These are phyloP conservation scores for Epinephelus moara DNA, from an alignment of 2,113 vertebrate genomes.

Conservation along the genomic window DNA sequence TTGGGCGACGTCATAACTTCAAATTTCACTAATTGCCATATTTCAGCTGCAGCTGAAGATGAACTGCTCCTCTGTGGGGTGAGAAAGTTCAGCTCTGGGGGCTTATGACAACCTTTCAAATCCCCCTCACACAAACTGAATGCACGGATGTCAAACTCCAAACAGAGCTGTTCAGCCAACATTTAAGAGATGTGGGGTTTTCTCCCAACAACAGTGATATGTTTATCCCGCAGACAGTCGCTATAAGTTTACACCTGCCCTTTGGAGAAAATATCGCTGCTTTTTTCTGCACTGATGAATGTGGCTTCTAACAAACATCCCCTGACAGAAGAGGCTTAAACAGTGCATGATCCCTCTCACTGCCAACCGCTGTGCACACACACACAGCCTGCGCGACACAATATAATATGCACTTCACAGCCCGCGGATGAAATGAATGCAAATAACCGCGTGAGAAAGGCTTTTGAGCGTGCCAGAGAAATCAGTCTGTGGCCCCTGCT, in stretches of 20 bases:
- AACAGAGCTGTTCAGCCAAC: slow-evolving; percentile 28
- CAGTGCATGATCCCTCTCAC: slow-evolving; percentile 54
- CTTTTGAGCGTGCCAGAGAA: slow-evolving; percentile 52
- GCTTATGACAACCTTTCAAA: slow-evolving; percentile 6
- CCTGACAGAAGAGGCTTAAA: slow-evolving; percentile 63
- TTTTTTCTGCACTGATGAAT: slow-evolving; percentile 70
- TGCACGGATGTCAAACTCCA: slow-evolving; percentile 7
- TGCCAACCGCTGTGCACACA: background rate
- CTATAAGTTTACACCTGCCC: slow-evolving; percentile 60
- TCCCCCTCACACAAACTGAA: slow-evolving; percentile 5
- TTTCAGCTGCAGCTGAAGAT: background rate
- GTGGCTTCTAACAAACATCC: slow-evolving; percentile 60
- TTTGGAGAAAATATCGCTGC: slow-evolving; percentile 54
- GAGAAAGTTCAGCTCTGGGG: background rate
- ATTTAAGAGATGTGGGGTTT: slow-evolving; percentile 38
- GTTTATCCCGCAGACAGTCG: slow-evolving; percentile 46
- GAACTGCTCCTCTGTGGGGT: background rate
- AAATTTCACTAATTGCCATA: background rate
- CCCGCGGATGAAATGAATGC: slow-evolving; percentile 67
- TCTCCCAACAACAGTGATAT: slow-evolving; percentile 24
- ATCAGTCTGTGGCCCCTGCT: slow-evolving; percentile 65
- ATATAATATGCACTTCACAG: slow-evolving; percentile 77
- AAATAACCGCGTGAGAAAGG: slow-evolving; percentile 62
- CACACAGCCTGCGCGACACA: slow-evolving; percentile 15
- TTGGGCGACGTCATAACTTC: background rate